Conservation (phyloP, 2,888 invertebrate species). For the Thymelicus sylvestris region DNA sequence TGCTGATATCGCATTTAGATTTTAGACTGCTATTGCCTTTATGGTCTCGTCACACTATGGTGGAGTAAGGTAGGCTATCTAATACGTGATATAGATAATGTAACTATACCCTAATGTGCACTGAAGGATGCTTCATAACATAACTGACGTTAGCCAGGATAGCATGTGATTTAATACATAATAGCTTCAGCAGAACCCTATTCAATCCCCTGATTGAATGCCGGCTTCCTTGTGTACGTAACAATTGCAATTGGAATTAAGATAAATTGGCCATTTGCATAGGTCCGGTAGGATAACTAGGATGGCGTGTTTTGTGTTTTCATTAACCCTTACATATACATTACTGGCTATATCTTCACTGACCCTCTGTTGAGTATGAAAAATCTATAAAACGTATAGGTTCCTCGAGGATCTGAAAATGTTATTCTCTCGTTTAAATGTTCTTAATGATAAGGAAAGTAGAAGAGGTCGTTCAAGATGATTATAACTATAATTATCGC, state of each 20-base stretch:
- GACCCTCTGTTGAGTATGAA: too few species aligned
- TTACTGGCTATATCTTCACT: too few species aligned
- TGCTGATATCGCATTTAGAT: not conserved
- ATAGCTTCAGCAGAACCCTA: conserved; percentile 27
- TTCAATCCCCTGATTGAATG: too few species aligned
- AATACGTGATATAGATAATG: conserved; percentile 20
- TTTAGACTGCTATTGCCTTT: not conserved
- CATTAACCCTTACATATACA: not conserved
- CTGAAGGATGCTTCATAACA: conserved; percentile 11
- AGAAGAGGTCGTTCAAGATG: too few species aligned
- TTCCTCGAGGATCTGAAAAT: too few species aligned
- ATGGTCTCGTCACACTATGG: not conserved
- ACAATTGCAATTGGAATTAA: conserved; percentile 9
- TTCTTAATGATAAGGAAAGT: too few species aligned
- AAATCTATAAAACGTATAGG: too few species aligned
- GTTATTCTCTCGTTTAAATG: too few species aligned
- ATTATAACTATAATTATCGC: too few species aligned
- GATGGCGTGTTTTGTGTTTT: not conserved
- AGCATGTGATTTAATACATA: conserved; percentile 17
- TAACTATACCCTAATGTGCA: conserved; percentile 11
- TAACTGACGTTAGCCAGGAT: conserved; percentile 21
- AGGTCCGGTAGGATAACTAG: not conserved
- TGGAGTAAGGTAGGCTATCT: not conserved
- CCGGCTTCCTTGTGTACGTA: conserved; percentile 27
- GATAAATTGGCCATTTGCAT: conserved; percentile 9